phyloP scores from a whole-genome alignment of 2,797 vertebrate species.

The Ceyx erithaca region DNA sequence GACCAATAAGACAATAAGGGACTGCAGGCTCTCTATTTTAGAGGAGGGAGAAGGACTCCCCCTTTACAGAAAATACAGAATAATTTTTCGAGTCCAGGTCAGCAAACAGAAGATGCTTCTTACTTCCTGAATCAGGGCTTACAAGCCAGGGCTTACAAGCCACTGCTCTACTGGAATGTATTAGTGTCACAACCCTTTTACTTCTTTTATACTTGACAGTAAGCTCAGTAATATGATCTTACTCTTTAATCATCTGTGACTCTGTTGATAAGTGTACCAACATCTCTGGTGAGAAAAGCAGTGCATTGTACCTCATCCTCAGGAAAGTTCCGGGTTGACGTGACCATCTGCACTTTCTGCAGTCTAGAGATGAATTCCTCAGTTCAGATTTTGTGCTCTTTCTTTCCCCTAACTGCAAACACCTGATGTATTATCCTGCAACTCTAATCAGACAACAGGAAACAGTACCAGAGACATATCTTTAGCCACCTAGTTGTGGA shows the following conservation, averaged over 20 bases:
- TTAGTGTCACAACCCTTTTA: neutral
- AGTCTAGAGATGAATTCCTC: neutral
- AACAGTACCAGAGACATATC: neutral
- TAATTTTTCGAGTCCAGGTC: neutral
- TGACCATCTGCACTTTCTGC: fast-evolving
- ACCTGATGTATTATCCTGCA: neutral
- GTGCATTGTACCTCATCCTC: neutral
- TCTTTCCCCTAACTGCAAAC: neutral
- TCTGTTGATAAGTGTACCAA: neutral
- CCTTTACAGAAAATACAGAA: neutral
- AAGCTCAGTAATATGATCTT: neutral
- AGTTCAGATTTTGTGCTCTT: neutral
- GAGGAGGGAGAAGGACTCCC: neutral
- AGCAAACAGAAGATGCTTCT: neutral
- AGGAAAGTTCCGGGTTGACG: neutral
- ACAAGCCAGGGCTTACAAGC: neutral
- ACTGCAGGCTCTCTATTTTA: neutral
- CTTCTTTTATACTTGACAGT: neutral
- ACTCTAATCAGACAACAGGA: neutral
- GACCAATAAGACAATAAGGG: neutral
- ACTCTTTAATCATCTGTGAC: neutral
- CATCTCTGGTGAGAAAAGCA: neutral
- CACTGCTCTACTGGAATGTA: neutral
- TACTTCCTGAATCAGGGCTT: neutral
- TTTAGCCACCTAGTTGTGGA: neutral